Base-by-base conservation (phyloP, 30 jellyfish, hydroid and myxozoan species). In the Rhopilema esculentum region DNA sequence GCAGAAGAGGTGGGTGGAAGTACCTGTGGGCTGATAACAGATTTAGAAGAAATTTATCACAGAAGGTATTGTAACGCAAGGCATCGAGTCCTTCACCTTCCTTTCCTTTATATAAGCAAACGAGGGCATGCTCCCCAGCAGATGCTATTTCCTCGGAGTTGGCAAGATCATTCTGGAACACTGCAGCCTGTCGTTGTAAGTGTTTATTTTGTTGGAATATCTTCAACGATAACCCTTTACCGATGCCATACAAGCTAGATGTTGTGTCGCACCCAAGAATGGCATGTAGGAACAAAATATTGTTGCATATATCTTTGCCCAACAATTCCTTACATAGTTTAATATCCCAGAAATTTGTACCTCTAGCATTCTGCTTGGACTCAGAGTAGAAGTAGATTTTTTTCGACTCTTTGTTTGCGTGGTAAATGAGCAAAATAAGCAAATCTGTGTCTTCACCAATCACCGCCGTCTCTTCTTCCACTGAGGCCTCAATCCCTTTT, bases 1-100 rank as follows among this genome's bases (percentile, higher is more conserved):
- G 95, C 95, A 75, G 85, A n/a, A 30, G 95, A 76, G 12, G 95
- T 75, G 18, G 95, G 95, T 32, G 89, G 89, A 40, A 86, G 95
- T 32, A 66, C 78, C 72, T 86, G 78, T 75, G 95, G 95, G 77
- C 85, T 32, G 50, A 86, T 75, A 4, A 24, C 62, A 61, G 82
- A 50, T 64, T 73, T 72, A 40, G 57, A 88, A 22, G 89, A 53
- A 73, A 75, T 85, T 85, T 85, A n/a, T 72, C 94, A 72, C 94
- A 85, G 75, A 72, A 85, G 73, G 29, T 72, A 31, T 85, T 73
- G 83, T 85, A 85, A 32, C 82, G 94, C 88, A 72, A 32, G 40
- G 69, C 75, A 33, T 85, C 93, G 18, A 85, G 81, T 51, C 73
- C 82, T 28, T 16, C 88, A 63, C 49, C 77, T 57, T 53, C 89